phyloP scores from a whole-genome alignment of 2,888 invertebrate genomes.

The Ophion costatus region DNA sequence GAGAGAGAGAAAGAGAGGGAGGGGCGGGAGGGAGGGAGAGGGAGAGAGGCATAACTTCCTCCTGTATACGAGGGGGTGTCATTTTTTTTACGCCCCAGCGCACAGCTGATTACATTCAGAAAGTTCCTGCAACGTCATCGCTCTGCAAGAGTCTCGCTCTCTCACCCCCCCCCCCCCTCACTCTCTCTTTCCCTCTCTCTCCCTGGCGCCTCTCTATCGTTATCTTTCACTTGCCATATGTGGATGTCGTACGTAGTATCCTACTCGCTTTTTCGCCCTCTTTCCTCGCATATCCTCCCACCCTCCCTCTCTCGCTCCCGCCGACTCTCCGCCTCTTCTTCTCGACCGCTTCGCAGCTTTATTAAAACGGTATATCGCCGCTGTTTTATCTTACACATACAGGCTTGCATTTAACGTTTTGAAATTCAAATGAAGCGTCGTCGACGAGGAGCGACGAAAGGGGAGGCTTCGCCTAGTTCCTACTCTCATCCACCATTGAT shows the following conservation, averaged over 20 bases:
- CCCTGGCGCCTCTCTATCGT: slow-evolving; percentile 17
- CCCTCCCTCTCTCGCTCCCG: background rate
- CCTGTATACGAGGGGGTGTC: slow-evolving; percentile 28
- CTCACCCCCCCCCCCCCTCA: slow-evolving; percentile 42
- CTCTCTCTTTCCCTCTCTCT: slow-evolving; percentile 35
- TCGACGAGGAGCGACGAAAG: slow-evolving; percentile 38
- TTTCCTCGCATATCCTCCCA: slow-evolving; percentile 27
- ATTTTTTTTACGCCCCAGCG: slow-evolving; percentile 57
- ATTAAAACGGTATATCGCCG: slow-evolving; percentile 78
- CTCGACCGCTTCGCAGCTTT: slow-evolving; percentile 72
- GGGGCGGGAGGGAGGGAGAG: background rate
- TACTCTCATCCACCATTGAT: slow-evolving; percentile 76
- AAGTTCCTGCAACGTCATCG: slow-evolving; percentile 64
- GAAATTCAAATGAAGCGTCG: slow-evolving; percentile 78
- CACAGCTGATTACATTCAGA: slow-evolving; percentile 67
- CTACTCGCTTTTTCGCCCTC: slow-evolving; percentile 60
- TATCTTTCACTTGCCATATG: slow-evolving; percentile 44
- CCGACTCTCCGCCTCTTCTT: slow-evolving; percentile 12
- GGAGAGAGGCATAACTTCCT: background rate
- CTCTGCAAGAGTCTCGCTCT: slow-evolving; percentile 12
- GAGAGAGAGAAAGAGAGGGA: background rate
- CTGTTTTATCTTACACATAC: slow-evolving; percentile 78
- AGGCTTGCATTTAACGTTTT: slow-evolving; percentile 79
- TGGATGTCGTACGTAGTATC: slow-evolving; percentile 60
- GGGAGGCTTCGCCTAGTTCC: slow-evolving; percentile 35